Evolutionary conservation across 1,140 invertebrate genomes (phyloP), one percentile per base, ranked within the genome.

Genomic region (Scylla paramamosain): DNA sequence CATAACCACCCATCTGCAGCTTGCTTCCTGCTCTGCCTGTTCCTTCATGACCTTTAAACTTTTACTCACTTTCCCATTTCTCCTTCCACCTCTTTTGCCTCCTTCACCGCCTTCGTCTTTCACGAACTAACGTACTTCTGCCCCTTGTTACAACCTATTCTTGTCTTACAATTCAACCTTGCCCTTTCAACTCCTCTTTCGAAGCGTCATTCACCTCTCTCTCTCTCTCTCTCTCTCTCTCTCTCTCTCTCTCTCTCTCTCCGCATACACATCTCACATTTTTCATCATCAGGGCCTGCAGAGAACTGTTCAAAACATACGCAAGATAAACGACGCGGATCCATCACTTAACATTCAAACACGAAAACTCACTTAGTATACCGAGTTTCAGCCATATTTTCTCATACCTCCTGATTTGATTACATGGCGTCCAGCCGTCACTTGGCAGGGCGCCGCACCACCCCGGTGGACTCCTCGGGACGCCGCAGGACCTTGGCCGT

Each of bases 371-470:
- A 93, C 92, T 93, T 93, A 87, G 82, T 29, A 93, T 83, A 86
- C 92, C 12, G n/a, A 48, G 46, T 45, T 45, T 31, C 46, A 20
- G 12, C 52, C 92, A 86, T 93, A 93, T 93, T 93, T 93, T 93
- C 32, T 46, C 92, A 29, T 14, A 86, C 48, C 92, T 93, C 92
- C 92, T 93, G 92, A 93, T 93, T 93, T 93, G 92, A 93, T 93
- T 93, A 93, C 92, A 93, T 45, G 84, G 84, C 82, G 16, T 31
- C 92, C 92, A 83, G 48, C 82, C 28, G 92, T 31, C 83, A 28
- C 92, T 10, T 52, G 16, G 82, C 84, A 83, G 92, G 92, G 52
- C 0, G 83, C 2, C 92, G 82, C 82, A 45, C 20, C 82, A 82
- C 14, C 92, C 39, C 46, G 32, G 92, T 45, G 87, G 83, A 87